Percentiles rank a stretch among this genome's conserved stretches.
phyloP scores from a whole-genome alignment of 1,140 invertebrate species.

The Orchestia grillus region DNA sequence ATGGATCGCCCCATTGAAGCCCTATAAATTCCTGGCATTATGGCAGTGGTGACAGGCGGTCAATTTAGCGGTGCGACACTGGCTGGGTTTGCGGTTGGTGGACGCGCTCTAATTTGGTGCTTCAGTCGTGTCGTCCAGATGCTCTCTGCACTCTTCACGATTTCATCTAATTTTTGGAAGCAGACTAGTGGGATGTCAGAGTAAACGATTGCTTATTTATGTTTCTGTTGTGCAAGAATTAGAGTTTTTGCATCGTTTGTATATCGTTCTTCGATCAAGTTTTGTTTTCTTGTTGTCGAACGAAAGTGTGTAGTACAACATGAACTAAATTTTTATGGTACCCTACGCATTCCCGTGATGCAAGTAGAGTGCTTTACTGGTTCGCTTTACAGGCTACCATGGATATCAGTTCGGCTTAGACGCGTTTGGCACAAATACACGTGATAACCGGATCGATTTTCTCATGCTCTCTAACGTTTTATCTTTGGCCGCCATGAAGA shows the following conservation, averaged over 20 bases:
- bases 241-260: not conserved
- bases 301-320: no score
- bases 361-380: not conserved
- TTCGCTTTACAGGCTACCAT: not conserved
- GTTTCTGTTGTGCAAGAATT: not conserved
- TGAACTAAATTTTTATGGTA: not conserved
- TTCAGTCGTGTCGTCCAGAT: not conserved
- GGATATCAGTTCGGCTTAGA: not conserved
- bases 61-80: not conserved
- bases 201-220: not conserved
- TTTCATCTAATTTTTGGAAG: not conserved
- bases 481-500: not conserved
- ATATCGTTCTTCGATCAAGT: no score
- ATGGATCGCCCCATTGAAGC: not conserved
- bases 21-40: not conserved
- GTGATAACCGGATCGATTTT: not conserved
- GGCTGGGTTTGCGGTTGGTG: not conserved
- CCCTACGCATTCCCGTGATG: not conserved
- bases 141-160: not conserved
- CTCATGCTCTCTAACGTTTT: not conserved
- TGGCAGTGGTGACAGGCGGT: not conserved
- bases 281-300: no score
- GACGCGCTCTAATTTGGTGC: not conserved
- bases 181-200: not conserved
- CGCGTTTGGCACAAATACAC: no score